Conservation (phyloP, 30 jellyfish, hydroid and myxozoan species). For the Aurelia aurita complex sp. Pacific region DNA sequence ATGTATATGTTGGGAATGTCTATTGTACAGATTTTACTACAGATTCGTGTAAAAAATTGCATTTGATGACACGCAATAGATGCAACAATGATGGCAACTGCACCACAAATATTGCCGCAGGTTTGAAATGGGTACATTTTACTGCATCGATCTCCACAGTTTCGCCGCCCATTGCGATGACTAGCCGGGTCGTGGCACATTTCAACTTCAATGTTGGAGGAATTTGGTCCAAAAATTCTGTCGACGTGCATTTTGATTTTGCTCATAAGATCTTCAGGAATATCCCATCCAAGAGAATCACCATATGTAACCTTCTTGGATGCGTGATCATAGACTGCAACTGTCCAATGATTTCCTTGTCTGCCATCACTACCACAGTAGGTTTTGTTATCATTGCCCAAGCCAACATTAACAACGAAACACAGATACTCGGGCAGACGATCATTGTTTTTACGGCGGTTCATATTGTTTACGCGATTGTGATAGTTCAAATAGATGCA, state of each 20-base stretch:
- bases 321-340: constrained; percentile 8
- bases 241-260: background rate
- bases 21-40: background rate
- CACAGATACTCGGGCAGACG: constrained; percentile 1
- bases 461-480: background rate
- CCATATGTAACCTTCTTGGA: constrained; percentile 20
- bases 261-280: constrained; percentile 26
- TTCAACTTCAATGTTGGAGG: constrained; percentile 7
- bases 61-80: constrained; percentile 11
- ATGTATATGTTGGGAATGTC: constrained; percentile 19
- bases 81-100: background rate
- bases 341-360: constrained; percentile 45
- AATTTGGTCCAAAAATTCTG: background rate
- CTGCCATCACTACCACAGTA: constrained; percentile 34
- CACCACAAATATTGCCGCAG: constrained; percentile 48
- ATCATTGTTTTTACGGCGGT: background rate
- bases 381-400: background rate
- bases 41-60: constrained; percentile 1
- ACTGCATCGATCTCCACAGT: constrained; percentile 4
- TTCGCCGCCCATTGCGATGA: constrained; percentile 2
- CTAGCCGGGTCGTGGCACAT: constrained; percentile 24
- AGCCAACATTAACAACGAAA: constrained; percentile 25
- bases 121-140: constrained; percentile 26
- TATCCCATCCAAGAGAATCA: constrained; percentile 45
- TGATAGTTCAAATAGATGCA: constrained; percentile 17